Percentiles rank a stretch among this genome's conserved stretches.
Conservation (phyloP, 1,140 invertebrate genomes). For the Zaprionus kolodkinae region DNA sequence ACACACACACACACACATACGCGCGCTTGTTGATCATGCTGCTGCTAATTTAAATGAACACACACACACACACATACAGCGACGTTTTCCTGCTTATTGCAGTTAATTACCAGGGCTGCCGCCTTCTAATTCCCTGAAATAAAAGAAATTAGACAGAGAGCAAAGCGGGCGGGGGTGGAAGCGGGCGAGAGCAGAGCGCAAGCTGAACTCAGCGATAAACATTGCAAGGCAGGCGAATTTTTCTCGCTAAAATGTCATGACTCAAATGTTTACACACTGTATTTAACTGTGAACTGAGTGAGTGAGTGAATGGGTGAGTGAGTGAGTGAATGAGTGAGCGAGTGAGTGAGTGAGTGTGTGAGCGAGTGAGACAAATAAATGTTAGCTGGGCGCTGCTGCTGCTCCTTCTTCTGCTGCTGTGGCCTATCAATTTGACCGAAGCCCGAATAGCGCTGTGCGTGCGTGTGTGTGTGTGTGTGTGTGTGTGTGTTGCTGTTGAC, state of each 20-base stretch:
- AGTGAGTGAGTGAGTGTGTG: too few relatives aligned
- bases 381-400: neutral
- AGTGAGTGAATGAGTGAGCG: neutral
- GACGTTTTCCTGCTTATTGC: slow-evolving; percentile 10
- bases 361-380: slow-evolving; percentile 1
- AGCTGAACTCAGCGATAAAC: slow-evolving; percentile 29
- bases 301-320: neutral
- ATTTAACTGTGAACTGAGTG: slow-evolving; percentile 34
- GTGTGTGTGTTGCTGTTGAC: slow-evolving; percentile 19
- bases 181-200: neutral
- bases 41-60: neutral
- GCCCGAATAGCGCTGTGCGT: slow-evolving; percentile 12
- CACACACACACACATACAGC: slow-evolving; percentile 29
- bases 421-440: slow-evolving; percentile 19
- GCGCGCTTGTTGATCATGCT: neutral
- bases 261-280: slow-evolving; percentile 40
- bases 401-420: neutral
- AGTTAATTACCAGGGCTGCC: slow-evolving; percentile 19
- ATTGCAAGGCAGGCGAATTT: slow-evolving; percentile 28
- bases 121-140: slow-evolving; percentile 27
- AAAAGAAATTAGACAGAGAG: slow-evolving; percentile 4
- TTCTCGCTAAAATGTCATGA: slow-evolving; percentile 44
- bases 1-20: neutral
- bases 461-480: neutral
- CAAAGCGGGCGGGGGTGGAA: neutral